Conservation (phyloP, 2,888 invertebrate species). For the Tinea trinotella region DNA sequence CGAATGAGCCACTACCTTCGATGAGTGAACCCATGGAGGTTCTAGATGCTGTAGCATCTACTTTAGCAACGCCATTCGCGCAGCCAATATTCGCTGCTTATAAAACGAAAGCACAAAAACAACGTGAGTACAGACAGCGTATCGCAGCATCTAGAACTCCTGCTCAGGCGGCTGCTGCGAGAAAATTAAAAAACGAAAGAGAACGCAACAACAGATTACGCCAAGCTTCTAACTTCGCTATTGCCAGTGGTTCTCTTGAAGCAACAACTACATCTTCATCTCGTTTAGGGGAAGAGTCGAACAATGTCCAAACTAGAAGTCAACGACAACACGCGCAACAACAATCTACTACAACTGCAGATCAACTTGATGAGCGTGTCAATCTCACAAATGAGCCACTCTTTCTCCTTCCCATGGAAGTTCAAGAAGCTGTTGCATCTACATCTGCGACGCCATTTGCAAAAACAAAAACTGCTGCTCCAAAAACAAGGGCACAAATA, state of each 20-base stretch:
- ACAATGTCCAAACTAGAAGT: conserved; percentile 24
- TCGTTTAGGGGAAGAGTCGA: conserved; percentile 25
- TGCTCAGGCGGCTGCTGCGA: conserved; percentile 28
- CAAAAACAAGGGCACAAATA: conserved; percentile 22
- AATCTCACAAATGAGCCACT: conserved; percentile 20
- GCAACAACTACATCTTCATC: conserved; percentile 26
- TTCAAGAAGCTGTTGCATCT: conserved; percentile 19
- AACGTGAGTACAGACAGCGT: conserved; percentile 34
- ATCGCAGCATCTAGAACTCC: conserved; percentile 31
- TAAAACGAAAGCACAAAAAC: conserved; percentile 26
- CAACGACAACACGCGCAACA: conserved; percentile 24
- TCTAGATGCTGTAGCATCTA: conserved; percentile 27
- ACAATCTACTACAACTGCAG: conserved; percentile 22
- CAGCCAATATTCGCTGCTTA: conserved; percentile 26
- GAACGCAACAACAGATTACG: conserved; percentile 29
- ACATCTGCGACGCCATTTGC: conserved; percentile 20
- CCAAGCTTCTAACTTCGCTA: conserved; percentile 29
- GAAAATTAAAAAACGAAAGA: conserved; percentile 27
- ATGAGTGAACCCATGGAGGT: conserved; percentile 26
- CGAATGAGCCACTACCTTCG: conserved; percentile 27
- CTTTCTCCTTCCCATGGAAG: conserved; percentile 19
- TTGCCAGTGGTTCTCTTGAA: conserved; percentile 25
- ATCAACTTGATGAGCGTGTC: conserved; percentile 20
- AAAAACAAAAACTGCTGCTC: conserved; percentile 21
- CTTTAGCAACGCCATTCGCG: conserved; percentile 27